Evolutionary conservation across 2,113 vertebrate species (phyloP).

Genomic region (Hucho hucho): DNA sequence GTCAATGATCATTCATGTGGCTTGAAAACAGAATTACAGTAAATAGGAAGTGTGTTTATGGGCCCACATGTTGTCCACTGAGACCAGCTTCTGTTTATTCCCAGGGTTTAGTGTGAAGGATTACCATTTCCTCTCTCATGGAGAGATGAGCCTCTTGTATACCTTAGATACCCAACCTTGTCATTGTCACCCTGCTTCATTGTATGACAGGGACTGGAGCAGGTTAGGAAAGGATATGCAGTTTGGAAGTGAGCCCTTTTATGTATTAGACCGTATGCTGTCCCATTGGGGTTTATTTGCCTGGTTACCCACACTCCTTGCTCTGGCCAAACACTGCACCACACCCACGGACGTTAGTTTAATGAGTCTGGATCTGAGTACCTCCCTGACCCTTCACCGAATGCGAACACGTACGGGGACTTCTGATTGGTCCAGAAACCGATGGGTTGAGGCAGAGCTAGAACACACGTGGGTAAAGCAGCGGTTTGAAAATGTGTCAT

Average conservation of each 20-base stretch:
- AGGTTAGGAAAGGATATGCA: slow-evolving; percentile 19
- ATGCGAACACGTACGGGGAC: too few species aligned
- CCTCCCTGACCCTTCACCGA: too few species aligned
- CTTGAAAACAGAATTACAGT: slow-evolving; percentile 59
- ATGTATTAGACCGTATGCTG: slow-evolving; percentile 6
- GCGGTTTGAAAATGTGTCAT: too few species aligned
- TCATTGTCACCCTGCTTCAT: slow-evolving; percentile 2
- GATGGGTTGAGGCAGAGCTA: too few species aligned
- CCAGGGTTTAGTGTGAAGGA: slow-evolving; percentile 18
- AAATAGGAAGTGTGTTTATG: slow-evolving; percentile 61
- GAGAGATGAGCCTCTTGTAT: not conserved
- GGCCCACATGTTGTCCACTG: slow-evolving; percentile 63
- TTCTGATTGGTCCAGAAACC: too few species aligned
- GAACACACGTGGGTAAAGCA: too few species aligned
- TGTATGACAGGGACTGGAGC: slow-evolving; percentile 15
- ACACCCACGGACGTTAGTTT: too few species aligned
- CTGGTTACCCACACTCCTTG: too few species aligned
- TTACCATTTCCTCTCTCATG: slow-evolving; percentile 19
- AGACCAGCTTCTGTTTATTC: slow-evolving; percentile 58
- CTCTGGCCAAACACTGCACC: too few species aligned
- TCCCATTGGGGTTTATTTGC: slow-evolving; percentile 13
- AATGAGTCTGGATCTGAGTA: too few species aligned
- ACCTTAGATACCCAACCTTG: not conserved
- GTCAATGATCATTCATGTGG: slow-evolving; percentile 64
- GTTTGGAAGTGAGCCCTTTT: slow-evolving; percentile 19